Evolutionary conservation across 2,888 invertebrate species (phyloP).

Genomic region (Dinocampus coccinellae): DNA sequence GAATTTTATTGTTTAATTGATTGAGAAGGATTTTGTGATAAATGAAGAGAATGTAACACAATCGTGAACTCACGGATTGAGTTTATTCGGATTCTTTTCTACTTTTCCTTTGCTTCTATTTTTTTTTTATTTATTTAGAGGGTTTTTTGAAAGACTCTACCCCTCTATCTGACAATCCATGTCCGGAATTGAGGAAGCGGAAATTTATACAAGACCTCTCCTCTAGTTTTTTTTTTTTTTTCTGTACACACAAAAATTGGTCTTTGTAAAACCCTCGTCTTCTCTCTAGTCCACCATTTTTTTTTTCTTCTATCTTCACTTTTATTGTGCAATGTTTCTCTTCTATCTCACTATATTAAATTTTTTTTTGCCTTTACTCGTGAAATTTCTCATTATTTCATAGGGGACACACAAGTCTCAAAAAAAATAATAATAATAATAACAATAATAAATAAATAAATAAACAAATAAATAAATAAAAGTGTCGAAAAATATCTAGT

Average conservation of each 20-base stretch:
- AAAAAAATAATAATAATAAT: too few species aligned
- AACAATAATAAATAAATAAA: too few species aligned
- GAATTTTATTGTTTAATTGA: too few species aligned
- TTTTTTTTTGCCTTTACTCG: slow-evolving; percentile 5
- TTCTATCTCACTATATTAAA: not conserved
- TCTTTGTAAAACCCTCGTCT: slow-evolving; percentile 30
- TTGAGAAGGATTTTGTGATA: not conserved
- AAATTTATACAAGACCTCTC: slow-evolving; percentile 13
- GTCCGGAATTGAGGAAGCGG: slow-evolving; percentile 8
- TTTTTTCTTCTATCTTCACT: not conserved
- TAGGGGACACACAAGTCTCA: slow-evolving; percentile 3
- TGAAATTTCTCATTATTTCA: slow-evolving; percentile 35
- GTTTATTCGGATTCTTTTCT: slow-evolving; percentile 20
- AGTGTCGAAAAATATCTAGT: too few species aligned
- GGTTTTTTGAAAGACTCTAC: too few species aligned
- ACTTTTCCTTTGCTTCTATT: too few species aligned
- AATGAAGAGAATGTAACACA: not conserved
- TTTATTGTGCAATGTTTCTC: not conserved
- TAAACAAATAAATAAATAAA: too few species aligned
- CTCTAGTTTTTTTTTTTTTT: not conserved
- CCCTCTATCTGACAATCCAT: not conserved
- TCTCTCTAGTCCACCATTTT: slow-evolving; percentile 2
- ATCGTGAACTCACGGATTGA: not conserved
- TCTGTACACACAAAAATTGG: not conserved
- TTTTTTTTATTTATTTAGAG: too few species aligned